Evolutionary conservation across 2,888 invertebrate species (phyloP), one percentile per base, ranked within the genome.

Genomic region (Leistus spinibarbis): DNA sequence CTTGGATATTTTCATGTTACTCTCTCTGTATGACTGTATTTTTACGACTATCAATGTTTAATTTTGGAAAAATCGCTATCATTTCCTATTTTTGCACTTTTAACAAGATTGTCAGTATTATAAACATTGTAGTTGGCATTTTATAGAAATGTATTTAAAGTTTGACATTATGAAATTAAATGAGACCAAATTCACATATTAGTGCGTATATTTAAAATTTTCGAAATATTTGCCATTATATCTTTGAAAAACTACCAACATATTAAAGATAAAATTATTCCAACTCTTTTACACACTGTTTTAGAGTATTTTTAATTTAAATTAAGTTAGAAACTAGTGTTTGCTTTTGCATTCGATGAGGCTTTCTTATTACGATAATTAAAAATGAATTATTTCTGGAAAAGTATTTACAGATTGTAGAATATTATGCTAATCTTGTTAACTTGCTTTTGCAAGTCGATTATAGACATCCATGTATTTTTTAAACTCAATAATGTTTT

Each of bases 131-230:
- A 40, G 7, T 40, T 40, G 5, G 40, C 40, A 40, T 40, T 40
- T 40, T 10, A 1, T 40, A 40, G 40, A 40, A 40, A 40, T 40
- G 40, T 7, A 40, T 3, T 24, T 24, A 24, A 24, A 24, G 24
- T 40, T 40, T 40, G 40, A 5, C 40, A 40, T n/a, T n/a, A n/a
- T 13, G 13, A 40, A 40, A 10, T 40, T 19, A 60, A 60, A 20
- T 19, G 19, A 60, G 60, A 60, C 19, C 60, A 60, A 60, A 16
- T 60, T 60, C 60, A 60, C 60, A 60, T 60, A 24, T 24, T 24
- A 40, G 20, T 60, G 17, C 60, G 60, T 60, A 60, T 60, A 60
- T 54, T 54, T 20, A 60, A 19, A 40, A 60, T 60, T 60, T 16
- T 60, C 19, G 20, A 10, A 60, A 10, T 20, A 19, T 20, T 60